A percentile compares a stretch with the other conserved stretches of the same genome.
Conservation (phyloP, 2,113 vertebrate genomes). For the Podarcis raffonei region DNA sequence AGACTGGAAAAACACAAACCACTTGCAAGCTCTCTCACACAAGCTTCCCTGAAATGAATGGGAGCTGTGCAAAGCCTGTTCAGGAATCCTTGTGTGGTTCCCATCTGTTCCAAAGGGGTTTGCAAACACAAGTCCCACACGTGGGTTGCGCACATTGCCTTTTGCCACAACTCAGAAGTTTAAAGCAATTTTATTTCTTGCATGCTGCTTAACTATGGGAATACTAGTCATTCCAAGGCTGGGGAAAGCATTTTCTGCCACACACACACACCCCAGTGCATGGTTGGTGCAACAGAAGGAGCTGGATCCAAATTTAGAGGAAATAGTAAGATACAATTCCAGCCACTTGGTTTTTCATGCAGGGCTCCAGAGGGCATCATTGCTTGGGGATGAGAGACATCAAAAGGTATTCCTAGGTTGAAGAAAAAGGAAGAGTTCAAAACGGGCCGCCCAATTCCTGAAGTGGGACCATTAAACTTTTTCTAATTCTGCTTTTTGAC, state of each 20-base stretch:
- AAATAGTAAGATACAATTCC: background rate
- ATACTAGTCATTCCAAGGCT: background rate
- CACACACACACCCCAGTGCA: fast-evolving
- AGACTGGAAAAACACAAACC: no score
- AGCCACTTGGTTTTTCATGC: background rate
- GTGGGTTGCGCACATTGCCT: no score
- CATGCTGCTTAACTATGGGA: background rate
- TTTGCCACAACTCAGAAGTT: no score
- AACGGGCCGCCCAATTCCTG: background rate
- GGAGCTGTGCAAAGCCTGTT: no score
- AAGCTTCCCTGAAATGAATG: no score
- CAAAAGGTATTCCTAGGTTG: background rate
- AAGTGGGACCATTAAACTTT: background rate
- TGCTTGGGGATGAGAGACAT: background rate
- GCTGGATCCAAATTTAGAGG: background rate
- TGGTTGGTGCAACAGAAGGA: background rate
- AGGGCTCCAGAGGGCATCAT: background rate
- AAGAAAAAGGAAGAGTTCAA: background rate
- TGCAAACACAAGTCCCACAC: no score
- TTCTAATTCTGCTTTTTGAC: background rate
- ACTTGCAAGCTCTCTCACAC: no score
- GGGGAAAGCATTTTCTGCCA: no score
- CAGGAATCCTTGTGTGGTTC: no score
- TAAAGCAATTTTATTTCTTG: no score
- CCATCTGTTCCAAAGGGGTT: no score